Percentiles rank a stretch among this genome's conserved stretches.
Evolutionary conservation across 2,113 vertebrate genomes (phyloP).

Genomic region (Protobothrops mucrosquamatus): DNA sequence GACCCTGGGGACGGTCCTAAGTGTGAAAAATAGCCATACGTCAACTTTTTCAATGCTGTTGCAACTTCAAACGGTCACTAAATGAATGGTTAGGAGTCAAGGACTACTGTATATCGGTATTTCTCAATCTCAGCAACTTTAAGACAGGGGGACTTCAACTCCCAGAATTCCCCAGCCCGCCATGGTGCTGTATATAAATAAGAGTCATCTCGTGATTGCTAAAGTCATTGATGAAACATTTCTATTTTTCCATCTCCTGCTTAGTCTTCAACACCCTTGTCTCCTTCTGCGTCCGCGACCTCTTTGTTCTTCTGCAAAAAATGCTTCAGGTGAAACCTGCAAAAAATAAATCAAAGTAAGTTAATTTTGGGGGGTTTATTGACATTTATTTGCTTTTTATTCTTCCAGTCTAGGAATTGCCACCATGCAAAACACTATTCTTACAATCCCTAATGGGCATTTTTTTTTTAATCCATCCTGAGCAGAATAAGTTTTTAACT

Average conservation of each 20-base stretch:
- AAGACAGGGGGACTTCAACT: neutral
- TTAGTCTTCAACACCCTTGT: constrained; percentile 92
- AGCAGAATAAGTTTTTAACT: neutral
- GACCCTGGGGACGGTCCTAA: rapidly evolving
- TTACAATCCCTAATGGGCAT: neutral
- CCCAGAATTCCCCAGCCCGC: neutral
- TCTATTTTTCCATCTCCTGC: neutral
- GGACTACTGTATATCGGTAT: too few species aligned
- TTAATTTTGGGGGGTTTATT: neutral
- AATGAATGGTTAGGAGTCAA: too few species aligned
- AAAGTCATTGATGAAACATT: neutral
- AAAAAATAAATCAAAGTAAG: constrained; percentile 81
- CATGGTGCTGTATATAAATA: neutral
- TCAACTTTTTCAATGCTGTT: too few species aligned
- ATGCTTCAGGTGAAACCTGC: constrained; percentile 78
- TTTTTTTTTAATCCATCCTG: neutral
- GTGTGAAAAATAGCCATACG: too few species aligned
- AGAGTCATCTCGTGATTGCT: neutral
- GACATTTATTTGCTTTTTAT: too few species aligned
- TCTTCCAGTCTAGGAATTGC: too few species aligned
- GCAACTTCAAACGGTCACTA: too few species aligned
- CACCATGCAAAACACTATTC: neutral
- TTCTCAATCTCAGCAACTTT: too few species aligned
- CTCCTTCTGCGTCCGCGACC: constrained; percentile 87
- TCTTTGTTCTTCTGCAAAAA: constrained; percentile 76